Evolutionary conservation across 2,888 invertebrate genomes (phyloP).

Genomic region (Heteromyza rotundicornis): DNA sequence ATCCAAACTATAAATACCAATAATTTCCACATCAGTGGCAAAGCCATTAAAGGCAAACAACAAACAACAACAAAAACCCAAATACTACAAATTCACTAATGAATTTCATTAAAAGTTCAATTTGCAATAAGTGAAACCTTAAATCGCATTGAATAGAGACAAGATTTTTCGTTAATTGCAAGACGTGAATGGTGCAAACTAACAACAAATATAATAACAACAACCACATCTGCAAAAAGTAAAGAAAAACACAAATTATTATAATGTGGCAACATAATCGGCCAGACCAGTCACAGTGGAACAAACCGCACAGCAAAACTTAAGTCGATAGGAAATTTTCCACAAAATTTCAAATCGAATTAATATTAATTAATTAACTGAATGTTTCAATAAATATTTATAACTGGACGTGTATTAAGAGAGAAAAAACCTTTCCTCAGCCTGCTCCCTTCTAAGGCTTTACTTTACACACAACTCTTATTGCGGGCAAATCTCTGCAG

Average conservation of each 20-base stretch:
- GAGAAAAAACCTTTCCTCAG: too few species aligned
- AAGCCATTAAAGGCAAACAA: not conserved
- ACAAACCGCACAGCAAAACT: too few species aligned
- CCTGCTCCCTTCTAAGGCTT: too few species aligned
- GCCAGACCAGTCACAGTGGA: not conserved
- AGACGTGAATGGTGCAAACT: not conserved
- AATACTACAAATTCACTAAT: constrained; percentile 8
- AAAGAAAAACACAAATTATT: not conserved
- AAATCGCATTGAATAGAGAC: constrained; percentile 2
- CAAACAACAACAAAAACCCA: not conserved
- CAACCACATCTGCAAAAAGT: not conserved
- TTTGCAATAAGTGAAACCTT: constrained; percentile 6
- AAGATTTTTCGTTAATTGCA: constrained; percentile 9
- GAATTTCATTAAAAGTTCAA: constrained; percentile 4
- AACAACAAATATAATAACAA: not conserved
- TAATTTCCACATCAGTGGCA: constrained; percentile 10
- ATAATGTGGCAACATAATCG: constrained; percentile 3
- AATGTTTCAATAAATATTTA: too few species aligned
- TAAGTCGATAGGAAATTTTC: too few species aligned
- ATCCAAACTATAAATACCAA: constrained; percentile 10
- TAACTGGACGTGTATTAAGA: too few species aligned
- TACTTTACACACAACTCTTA: constrained; percentile 5
- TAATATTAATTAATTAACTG: too few species aligned
- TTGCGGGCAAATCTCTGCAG: constrained; percentile 41
- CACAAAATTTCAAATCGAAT: too few species aligned